Evolutionary conservation across 30 jellyfish, hydroid and myxozoan species (phyloP).

Genomic region (Aurelia coerulea): DNA sequence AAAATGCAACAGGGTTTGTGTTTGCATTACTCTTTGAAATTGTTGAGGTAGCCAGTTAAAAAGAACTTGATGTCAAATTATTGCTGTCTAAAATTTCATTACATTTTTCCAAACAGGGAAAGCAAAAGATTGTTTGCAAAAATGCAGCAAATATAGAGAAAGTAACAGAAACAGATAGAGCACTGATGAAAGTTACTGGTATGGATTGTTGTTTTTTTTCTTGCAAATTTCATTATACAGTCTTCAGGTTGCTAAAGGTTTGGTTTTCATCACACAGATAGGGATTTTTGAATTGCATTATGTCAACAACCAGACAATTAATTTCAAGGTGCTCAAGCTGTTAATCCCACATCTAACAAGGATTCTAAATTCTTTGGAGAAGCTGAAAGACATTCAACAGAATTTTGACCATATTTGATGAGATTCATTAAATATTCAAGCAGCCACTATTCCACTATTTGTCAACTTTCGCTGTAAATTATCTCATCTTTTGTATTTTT

Average conservation of each 20-base stretch:
- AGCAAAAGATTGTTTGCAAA: constrained; percentile 55
- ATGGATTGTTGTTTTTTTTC: neutral
- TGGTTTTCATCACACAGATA: too few relatives aligned
- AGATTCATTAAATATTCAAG: neutral
- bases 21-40: too few relatives aligned
- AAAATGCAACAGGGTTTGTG: too few relatives aligned
- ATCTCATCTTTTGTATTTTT: neutral
- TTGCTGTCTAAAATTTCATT: too few relatives aligned
- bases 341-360: too few relatives aligned
- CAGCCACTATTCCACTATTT: neutral
- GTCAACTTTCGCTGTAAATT: neutral
- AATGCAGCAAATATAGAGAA: constrained; percentile 59
- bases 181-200: constrained; percentile 94
- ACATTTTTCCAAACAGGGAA: constrained; percentile 30
- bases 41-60: too few relatives aligned
- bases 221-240: neutral
- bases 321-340: too few relatives aligned
- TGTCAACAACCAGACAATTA: too few relatives aligned
- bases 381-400: neutral
- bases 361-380: neutral
- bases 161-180: constrained; percentile 87
- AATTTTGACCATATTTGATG: too few relatives aligned
- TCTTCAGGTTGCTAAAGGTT: too few relatives aligned
- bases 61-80: too few relatives aligned
- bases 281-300: too few relatives aligned